Evolutionary conservation across 1,140 invertebrate genomes (phyloP), one percentile per base, ranked within the genome.

Genomic region (Pseudomyrmex cubaensis): DNA sequence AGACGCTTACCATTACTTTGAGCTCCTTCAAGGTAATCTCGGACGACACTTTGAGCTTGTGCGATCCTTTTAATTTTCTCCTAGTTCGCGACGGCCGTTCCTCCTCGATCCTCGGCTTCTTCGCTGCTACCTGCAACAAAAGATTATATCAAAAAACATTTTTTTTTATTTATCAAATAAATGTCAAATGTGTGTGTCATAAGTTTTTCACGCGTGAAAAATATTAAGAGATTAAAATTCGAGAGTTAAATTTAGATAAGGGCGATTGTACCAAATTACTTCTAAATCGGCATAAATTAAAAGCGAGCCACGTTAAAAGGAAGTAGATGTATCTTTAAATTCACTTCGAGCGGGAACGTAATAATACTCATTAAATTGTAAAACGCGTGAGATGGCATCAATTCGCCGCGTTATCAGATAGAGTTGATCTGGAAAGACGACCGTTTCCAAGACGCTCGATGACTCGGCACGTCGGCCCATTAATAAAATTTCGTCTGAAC

Each of bases 21-120:
- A 94, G 89, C 54, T 94, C 93, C 64, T 93, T 93, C n/a, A 94
- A 82, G 2, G 93, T 94, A 63, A 93, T 93, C 64, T 92, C 91
- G 1, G 93, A 94, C 12, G 93, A 94, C 17, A 94, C 93, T 83
- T 93, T 94, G 7, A 94, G 85, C 61, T 94, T 92, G 73, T 94
- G 92, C 13, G 92, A 93, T 22, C 93, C 93, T 85, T 94, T 94
- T 17, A 92, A 67, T 92, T 93, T 94, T 89, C 93, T 91, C 69
- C 93, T 90, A 44, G 90, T 91, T 70, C 93, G 93, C 52, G 90
- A 92, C 0, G 92, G 91, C 69, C 93, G 92, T 54, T 82, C 52
- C 10, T 75, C 90, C 22, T 90, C 88, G 1, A 90, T 85, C 61
- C 93, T 93, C 20, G 86, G 74, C 64, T 90, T 93, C 84, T 93